A percentile compares a stretch with the other conserved stretches of the same genome.
Evolutionary conservation across 2,888 invertebrate genomes (phyloP).

Genomic region (Epinotia brunnichana): DNA sequence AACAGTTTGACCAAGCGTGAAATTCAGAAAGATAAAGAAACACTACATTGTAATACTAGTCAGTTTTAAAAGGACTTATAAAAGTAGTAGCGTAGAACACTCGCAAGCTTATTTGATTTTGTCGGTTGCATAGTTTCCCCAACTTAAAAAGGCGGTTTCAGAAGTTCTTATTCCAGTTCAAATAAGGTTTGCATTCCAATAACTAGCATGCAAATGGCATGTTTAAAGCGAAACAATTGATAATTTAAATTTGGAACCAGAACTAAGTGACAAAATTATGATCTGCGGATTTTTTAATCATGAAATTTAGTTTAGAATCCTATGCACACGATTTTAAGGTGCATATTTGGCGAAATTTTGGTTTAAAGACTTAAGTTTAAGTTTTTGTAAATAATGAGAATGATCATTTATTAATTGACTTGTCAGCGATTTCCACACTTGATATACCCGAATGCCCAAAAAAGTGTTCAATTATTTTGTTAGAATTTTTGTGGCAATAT

Average conservation of each 20-base stretch:
- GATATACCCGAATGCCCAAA: neutral
- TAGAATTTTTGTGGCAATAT: too few relatives aligned
- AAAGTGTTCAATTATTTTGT: neutral
- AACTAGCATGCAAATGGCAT: neutral
- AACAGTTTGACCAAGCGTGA: conserved; percentile 12
- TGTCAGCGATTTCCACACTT: conserved; percentile 9
- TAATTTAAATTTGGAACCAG: conserved; percentile 4
- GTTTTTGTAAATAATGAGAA: conserved; percentile 5
- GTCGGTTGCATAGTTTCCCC: neutral
- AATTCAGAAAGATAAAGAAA: conserved; percentile 5
- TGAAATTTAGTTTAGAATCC: neutral
- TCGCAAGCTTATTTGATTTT: neutral
- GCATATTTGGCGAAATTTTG: neutral
- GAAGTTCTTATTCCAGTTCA: neutral
- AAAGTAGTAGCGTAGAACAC: too few relatives aligned
- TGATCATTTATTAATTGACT: conserved; percentile 8
- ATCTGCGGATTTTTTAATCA: neutral
- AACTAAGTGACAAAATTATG: neutral
- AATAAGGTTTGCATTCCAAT: neutral
- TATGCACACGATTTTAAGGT: neutral
- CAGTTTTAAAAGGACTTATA: neutral
- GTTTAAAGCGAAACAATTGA: neutral
- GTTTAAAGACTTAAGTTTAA: neutral
- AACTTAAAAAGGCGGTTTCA: neutral
- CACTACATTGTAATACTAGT: neutral